Evolutionary conservation across 1,140 invertebrate genomes (phyloP).

Genomic region (Homarus americanus): DNA sequence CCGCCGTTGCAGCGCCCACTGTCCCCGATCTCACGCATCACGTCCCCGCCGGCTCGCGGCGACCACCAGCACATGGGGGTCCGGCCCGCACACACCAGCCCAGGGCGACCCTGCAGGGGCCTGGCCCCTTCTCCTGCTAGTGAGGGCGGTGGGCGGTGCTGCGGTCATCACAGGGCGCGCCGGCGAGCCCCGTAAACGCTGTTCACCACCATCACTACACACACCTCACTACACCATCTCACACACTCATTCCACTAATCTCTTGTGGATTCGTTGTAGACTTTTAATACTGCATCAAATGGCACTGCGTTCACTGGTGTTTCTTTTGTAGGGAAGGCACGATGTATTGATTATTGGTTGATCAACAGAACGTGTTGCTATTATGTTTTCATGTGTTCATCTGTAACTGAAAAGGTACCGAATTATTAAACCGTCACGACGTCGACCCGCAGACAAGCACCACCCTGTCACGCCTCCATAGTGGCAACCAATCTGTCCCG

Average conservation of each 20-base stretch:
- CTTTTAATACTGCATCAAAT: background rate
- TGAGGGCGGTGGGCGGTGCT: conserved; percentile 56
- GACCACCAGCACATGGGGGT: conserved; percentile 71
- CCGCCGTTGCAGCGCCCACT: conserved; percentile 68
- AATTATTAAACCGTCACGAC: background rate
- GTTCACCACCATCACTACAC: conserved; percentile 29
- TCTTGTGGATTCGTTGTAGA: background rate
- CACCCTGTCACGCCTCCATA: background rate
- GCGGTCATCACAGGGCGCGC: conserved; percentile 57
- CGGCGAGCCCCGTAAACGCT: conserved; percentile 2
- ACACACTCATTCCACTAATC: conserved; percentile 9
- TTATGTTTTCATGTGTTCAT: conserved; percentile 12
- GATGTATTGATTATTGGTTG: background rate
- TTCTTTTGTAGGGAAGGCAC: background rate
- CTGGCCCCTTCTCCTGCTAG: conserved; percentile 42
- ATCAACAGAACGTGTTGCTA: background rate
- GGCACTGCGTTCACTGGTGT: background rate
- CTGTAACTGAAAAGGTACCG: background rate
- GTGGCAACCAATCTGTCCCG: background rate
- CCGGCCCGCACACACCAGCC: conserved; percentile 36
- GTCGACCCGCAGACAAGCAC: background rate
- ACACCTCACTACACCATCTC: conserved; percentile 31
- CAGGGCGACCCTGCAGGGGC: conserved; percentile 29
- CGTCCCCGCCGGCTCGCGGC: conserved; percentile 58
- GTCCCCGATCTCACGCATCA: conserved; percentile 70